Percentiles rank a stretch among this genome's conserved stretches.
phyloP scores from a whole-genome alignment of 2,888 invertebrate genomes.

The Seira musarum region DNA sequence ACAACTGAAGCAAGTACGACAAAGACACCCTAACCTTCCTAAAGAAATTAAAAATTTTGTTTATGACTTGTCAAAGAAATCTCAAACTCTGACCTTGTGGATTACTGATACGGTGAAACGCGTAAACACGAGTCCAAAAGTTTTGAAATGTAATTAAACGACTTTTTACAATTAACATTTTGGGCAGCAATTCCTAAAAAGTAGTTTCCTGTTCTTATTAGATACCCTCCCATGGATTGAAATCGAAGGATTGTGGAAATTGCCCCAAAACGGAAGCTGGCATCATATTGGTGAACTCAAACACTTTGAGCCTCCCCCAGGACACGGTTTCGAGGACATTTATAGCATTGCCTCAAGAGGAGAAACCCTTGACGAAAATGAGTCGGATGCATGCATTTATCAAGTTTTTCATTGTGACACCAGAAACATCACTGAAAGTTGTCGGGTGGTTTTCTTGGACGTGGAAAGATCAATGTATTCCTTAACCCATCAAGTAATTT shows the following conservation, averaged over 20 bases:
- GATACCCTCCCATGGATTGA: slow-evolving; percentile 62
- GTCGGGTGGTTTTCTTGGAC: slow-evolving; percentile 57
- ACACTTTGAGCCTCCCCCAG: slow-evolving; percentile 28
- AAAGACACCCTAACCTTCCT: not conserved
- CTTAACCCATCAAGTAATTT: slow-evolving; percentile 67
- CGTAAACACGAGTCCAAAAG: not conserved
- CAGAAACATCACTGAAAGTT: slow-evolving; percentile 43
- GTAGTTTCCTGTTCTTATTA: not conserved
- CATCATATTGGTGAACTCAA: slow-evolving; percentile 27
- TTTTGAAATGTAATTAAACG: slow-evolving; percentile 10
- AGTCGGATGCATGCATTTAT: slow-evolving; percentile 63
- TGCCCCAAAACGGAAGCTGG: slow-evolving; percentile 55
- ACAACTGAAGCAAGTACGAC: slow-evolving; percentile 19
- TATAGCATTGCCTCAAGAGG: slow-evolving; percentile 36
- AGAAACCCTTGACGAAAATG: slow-evolving; percentile 57
- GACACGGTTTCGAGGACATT: slow-evolving; percentile 23
- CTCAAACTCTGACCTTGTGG: not conserved
- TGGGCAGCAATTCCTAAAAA: not conserved
- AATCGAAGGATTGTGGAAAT: slow-evolving; percentile 58
- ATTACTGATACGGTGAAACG: slow-evolving; percentile 16
- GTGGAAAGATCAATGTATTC: slow-evolving; percentile 59
- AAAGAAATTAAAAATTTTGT: not conserved
- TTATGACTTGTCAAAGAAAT: not conserved
- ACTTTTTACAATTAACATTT: too few relatives aligned
- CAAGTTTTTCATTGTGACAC: slow-evolving; percentile 58